Evolutionary conservation across 2,888 invertebrate genomes (phyloP), one percentile per base, ranked within the genome.

Genomic region (Galerucella calmariensis): DNA sequence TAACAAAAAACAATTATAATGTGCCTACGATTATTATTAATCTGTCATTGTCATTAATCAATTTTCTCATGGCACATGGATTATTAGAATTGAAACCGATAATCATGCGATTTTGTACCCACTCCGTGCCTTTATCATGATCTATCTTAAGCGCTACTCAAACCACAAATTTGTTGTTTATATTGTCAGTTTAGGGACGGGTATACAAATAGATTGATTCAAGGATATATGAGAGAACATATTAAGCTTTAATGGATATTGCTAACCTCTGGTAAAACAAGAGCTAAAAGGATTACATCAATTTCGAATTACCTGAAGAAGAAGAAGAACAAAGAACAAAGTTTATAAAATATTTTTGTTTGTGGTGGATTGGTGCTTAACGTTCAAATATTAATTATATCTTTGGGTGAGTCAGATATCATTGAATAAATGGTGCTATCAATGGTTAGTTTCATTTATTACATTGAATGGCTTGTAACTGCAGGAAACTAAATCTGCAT

Each of bases 141-240:
- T 53, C 16, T 12, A 48, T 53, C 56, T 56, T 16, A 16, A 16
- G 20, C 9, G 16, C n/a, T 56, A 20, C 56, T 56, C 20, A 3
- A 20, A 20, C 16, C 56, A 20, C n/a, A 56, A 56, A 53, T 53
- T 53, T 53, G 56, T 56, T 56, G 56, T 56, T 56, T 20, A 16
- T 2, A 56, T 56, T 3, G 16, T 20, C 11, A 56, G 56, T 56
- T 56, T 16, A 10, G 20, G 3, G 16, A 16, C 16, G 20, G 56
- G 56, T 10, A 20, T 56, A 56, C 20, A 56, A 20, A 56, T 20
- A 9, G 56, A 56, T 56, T 16, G 16, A 53, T 16, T 53, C 6
- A 53, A n/a, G 53, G n/a, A 53, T 53, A 2, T 16, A 56, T 56
- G 10, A n/a, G 10, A 16, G n/a, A 3, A 20, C 10, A 20, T 56